Conservation (phyloP, 2,113 vertebrate species). For the Chloebia gouldiae region DNA sequence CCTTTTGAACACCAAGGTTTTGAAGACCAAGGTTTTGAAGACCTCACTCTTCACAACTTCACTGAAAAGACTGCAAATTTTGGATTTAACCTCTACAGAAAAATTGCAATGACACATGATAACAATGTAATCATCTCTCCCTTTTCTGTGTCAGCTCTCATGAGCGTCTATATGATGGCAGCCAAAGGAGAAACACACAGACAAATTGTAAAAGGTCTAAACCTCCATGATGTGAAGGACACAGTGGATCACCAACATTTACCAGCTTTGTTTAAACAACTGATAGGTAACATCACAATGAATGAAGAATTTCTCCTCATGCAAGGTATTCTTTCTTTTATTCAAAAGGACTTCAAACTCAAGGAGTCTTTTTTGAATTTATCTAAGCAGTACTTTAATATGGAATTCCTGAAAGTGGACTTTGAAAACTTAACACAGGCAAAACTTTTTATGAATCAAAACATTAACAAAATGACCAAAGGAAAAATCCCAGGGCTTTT, state of each 20-base stretch:
- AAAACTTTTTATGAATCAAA: constrained; percentile 77
- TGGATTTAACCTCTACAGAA: constrained; percentile 87
- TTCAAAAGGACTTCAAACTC: constrained; percentile 71
- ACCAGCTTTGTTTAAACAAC: constrained; percentile 77
- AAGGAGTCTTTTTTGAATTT: constrained; percentile 76
- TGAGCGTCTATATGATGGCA: constrained; percentile 77
- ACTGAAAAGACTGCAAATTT: constrained; percentile 82
- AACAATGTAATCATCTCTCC: constrained; percentile 89
- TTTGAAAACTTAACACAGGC: constrained; percentile 73
- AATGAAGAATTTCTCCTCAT: constrained; percentile 73
- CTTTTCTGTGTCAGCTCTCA: constrained; percentile 78
- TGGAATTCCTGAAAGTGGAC: constrained; percentile 76
- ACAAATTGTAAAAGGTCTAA: constrained; percentile 78
- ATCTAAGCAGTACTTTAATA: constrained; percentile 80
- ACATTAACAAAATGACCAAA: constrained; percentile 75
- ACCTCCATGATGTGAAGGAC: constrained; percentile 68
- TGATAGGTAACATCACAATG: constrained; percentile 76
- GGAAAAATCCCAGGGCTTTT: constrained; percentile 78
- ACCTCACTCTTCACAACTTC: constrained; percentile 71
- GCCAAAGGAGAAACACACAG: constrained; percentile 71
- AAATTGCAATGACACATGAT: constrained; percentile 82
- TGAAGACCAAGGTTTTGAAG: background rate
- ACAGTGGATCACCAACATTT: constrained; percentile 54
- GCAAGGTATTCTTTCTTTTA: constrained; percentile 79
- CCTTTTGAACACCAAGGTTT: background rate